phyloP scores from a whole-genome alignment of 2,113 vertebrate genomes.

The Procavia capensis region DNA sequence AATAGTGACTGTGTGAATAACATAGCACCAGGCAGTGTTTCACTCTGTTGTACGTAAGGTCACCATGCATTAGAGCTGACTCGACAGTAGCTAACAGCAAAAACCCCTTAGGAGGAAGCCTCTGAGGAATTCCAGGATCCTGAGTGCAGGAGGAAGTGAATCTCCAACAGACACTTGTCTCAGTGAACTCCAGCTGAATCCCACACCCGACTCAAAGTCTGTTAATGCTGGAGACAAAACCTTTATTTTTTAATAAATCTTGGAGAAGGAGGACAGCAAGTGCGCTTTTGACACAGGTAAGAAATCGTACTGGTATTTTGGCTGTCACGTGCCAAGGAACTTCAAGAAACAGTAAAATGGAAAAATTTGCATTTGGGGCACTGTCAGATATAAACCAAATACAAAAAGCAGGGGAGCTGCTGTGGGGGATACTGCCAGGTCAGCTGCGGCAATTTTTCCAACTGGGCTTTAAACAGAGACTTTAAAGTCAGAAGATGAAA shows the following conservation, averaged over 20 bases:
- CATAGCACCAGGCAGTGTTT: background rate
- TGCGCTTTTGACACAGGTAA: background rate
- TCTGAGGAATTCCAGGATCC: background rate
- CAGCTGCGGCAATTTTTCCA: background rate
- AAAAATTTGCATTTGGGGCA: background rate
- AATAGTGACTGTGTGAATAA: background rate
- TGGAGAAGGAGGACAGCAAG: background rate
- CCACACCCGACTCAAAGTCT: background rate
- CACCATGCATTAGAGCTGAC: background rate
- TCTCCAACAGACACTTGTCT: background rate
- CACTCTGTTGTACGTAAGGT: background rate
- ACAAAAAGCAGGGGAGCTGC: background rate
- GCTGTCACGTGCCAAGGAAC: background rate
- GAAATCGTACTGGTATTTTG: background rate
- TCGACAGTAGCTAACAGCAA: background rate
- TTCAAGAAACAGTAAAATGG: background rate
- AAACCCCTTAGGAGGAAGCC: background rate
- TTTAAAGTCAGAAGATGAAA: constrained; percentile 50
- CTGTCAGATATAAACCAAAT: background rate
- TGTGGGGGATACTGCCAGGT: background rate
- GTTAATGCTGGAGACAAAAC: background rate
- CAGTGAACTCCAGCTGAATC: background rate
- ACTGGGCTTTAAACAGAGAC: background rate
- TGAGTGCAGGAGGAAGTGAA: background rate
- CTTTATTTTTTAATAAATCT: constrained; percentile 27